These are phyloP conservation scores for Tangara arthus DNA, from an alignment of 2,797 vertebrate species.

Conservation along the genomic window DNA sequence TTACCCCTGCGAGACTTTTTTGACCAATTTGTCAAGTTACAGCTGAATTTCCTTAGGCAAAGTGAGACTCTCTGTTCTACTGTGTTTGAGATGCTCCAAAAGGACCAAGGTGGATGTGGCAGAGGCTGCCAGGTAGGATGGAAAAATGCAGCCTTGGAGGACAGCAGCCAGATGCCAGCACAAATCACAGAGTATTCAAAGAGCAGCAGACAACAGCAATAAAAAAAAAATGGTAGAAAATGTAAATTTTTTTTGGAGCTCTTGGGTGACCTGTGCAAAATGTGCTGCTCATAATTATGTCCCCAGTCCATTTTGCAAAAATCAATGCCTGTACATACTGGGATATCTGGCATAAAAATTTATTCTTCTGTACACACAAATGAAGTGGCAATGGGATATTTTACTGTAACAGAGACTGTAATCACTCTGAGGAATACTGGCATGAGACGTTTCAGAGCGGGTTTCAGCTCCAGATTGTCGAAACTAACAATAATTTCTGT, in stretches of 20 bases:
- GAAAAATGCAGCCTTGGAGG: background rate
- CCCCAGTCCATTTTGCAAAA: background rate
- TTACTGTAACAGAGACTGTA: background rate
- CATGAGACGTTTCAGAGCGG: constrained; percentile 1
- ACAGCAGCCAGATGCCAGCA: background rate
- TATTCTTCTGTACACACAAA: background rate
- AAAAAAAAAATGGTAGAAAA: background rate
- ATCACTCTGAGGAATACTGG: background rate
- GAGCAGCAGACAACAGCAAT: background rate
- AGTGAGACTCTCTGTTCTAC: accelerated
- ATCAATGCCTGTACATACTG: background rate
- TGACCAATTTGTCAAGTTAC: background rate
- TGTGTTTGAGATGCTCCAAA: background rate
- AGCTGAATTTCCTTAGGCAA: background rate
- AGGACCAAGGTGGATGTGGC: background rate
- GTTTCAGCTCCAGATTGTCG: constrained; percentile 15
- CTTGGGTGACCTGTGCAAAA: background rate
- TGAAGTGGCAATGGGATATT: background rate
- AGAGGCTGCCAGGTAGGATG: background rate
- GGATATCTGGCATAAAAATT: background rate
- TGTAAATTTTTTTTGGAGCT: background rate
- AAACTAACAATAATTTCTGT: constrained; percentile 64
- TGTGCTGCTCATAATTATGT: background rate
- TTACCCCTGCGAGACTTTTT: background rate
- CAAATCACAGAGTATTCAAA: background rate